Evolutionary conservation across 2,888 invertebrate species (phyloP).

Genomic region (Stegana nigrithorax): DNA sequence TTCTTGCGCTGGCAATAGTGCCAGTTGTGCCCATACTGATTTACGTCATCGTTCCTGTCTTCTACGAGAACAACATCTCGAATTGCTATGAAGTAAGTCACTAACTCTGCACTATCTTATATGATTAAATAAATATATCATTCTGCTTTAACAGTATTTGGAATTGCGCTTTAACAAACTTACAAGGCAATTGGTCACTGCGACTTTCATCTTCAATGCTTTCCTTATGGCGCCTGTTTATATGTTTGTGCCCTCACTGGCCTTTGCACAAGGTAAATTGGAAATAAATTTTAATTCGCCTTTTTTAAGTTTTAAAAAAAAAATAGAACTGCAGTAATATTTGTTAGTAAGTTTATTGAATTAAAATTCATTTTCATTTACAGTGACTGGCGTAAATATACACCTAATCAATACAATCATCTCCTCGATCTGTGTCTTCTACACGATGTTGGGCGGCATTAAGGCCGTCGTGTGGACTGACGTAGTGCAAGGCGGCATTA

Average conservation of each 20-base stretch:
- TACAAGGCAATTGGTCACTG: conserved; percentile 27
- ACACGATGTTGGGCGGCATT: conserved; percentile 70
- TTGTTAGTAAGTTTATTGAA: no score
- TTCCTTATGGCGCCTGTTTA: neutral
- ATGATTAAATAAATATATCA: neutral
- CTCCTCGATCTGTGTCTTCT: conserved; percentile 72
- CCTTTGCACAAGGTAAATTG: conserved; percentile 49
- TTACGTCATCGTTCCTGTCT: conserved; percentile 69
- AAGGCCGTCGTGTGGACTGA: conserved; percentile 72
- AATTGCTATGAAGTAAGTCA: conserved; percentile 70
- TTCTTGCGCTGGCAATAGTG: conserved; percentile 66
- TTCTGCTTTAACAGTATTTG: conserved; percentile 52
- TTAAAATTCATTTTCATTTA: conserved; percentile 43
- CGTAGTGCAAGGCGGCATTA: conserved; percentile 69
- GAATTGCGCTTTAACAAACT: conserved; percentile 62
- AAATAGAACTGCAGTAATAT: neutral
- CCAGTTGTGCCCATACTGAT: conserved; percentile 59
- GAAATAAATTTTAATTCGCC: neutral
- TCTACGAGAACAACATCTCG: conserved; percentile 69
- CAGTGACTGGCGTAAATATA: conserved; percentile 72
- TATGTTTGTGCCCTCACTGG: conserved; percentile 64
- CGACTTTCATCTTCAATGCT: neutral
- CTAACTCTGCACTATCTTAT: neutral
- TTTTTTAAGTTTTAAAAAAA: neutral
- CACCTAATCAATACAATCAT: conserved; percentile 71